Conservation (phyloP, 2,888 invertebrate genomes). For the Andrena minutula region DNA sequence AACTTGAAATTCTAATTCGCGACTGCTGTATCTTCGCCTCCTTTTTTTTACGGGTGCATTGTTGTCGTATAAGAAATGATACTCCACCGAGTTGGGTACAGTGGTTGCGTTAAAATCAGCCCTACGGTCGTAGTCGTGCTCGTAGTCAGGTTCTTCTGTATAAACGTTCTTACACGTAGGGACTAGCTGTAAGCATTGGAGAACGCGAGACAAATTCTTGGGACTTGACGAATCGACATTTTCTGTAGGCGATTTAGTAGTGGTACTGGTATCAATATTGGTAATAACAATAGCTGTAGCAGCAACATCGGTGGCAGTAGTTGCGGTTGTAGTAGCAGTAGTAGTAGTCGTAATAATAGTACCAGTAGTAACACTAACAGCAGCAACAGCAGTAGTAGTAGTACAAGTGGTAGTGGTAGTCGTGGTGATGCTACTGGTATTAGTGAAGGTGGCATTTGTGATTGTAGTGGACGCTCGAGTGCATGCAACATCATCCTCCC, state of each 20-base stretch:
- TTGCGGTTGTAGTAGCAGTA: not conserved
- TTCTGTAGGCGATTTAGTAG: constrained; percentile 1
- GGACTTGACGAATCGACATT: constrained; percentile 31
- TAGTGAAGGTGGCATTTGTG: not conserved
- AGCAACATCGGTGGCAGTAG: not conserved
- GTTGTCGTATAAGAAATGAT: constrained; percentile 77
- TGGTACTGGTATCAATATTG: not conserved
- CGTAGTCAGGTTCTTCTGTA: not conserved
- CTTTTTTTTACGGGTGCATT: constrained; percentile 70
- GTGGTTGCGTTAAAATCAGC: constrained; percentile 33
- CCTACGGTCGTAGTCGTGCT: constrained; percentile 11
- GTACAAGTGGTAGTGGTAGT: not conserved
- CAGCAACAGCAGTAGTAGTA: not conserved
- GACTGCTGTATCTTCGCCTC: constrained; percentile 74
- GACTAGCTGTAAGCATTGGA: constrained; percentile 80
- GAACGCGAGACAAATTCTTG: constrained; percentile 75
- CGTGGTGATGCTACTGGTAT: not conserved
- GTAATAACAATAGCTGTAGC: not conserved
- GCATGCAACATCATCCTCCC: constrained; percentile 6
- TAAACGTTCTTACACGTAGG: constrained; percentile 68
- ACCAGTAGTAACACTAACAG: not conserved
- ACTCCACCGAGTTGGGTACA: constrained; percentile 61
- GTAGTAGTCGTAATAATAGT: not conserved
- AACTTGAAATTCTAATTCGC: constrained; percentile 74
- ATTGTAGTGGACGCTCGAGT: not conserved